These are phyloP conservation scores for Dicaeum eximium DNA, from an alignment of 2,113 vertebrate genomes.

Conservation along the genomic window DNA sequence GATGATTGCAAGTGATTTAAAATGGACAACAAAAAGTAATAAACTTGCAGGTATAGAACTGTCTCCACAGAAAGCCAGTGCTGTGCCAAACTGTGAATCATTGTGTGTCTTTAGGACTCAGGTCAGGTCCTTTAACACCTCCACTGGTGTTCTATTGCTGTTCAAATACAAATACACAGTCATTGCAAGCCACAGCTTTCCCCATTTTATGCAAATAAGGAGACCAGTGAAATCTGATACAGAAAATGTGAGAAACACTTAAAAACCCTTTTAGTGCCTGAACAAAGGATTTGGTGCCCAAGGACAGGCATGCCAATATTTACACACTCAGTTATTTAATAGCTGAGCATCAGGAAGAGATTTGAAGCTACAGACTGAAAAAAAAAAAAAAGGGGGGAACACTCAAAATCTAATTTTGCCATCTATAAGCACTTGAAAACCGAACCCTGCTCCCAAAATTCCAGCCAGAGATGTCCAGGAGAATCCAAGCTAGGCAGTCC, in stretches of 20 bases:
- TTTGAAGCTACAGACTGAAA: background rate
- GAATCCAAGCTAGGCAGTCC: background rate
- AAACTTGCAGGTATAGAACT: background rate
- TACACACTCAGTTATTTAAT: background rate
- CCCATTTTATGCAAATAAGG: background rate
- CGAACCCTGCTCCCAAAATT: background rate
- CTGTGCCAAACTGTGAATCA: background rate
- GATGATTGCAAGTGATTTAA: background rate
- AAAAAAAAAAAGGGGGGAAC: background rate
- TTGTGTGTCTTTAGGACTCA: background rate
- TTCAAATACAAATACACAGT: background rate
- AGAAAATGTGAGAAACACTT: background rate
- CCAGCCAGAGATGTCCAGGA: background rate
- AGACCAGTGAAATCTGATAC: background rate
- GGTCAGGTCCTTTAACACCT: background rate
- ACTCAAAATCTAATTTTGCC: background rate
- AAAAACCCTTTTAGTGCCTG: background rate
- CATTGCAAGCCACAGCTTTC: background rate
- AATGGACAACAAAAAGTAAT: background rate
- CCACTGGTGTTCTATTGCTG: background rate
- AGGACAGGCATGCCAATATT: background rate
- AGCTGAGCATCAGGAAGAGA: background rate
- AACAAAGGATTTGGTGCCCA: background rate
- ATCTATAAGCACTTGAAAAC: background rate
- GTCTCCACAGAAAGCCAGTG: background rate